A percentile compares a stretch with the other conserved stretches of the same genome.
These are phyloP conservation scores for Crematogaster levior DNA, from an alignment of 2,888 invertebrate species.

Conservation along the genomic window DNA sequence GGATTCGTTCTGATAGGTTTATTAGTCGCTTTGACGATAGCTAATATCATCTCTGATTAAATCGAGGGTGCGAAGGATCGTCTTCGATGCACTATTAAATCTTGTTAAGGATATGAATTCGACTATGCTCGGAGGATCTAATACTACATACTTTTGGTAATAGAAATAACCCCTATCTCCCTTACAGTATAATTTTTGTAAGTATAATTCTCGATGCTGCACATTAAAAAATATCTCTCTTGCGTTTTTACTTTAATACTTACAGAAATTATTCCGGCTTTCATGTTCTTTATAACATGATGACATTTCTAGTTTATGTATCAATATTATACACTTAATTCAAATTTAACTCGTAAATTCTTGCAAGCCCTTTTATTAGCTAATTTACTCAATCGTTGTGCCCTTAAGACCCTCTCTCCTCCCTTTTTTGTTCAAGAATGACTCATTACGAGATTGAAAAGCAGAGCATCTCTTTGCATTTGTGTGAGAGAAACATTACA, in stretches of 20 bases:
- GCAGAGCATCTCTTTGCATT: not conserved
- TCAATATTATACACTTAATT: not conserved
- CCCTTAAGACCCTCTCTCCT: not conserved
- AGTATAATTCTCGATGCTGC: not conserved
- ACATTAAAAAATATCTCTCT: not conserved
- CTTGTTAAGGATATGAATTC: not conserved
- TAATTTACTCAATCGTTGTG: conserved; percentile 7
- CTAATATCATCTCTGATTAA: conserved; percentile 1
- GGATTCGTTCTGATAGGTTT: conserved; percentile 22
- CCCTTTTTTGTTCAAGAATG: not conserved
- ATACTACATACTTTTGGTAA: not conserved
- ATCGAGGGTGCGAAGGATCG: not conserved
- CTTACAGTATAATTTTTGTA: not conserved
- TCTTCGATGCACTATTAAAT: not conserved
- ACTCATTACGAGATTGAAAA: conserved; percentile 23
- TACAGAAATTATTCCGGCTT: not conserved
- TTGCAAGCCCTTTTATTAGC: not conserved
- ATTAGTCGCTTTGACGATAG: conserved; percentile 12
- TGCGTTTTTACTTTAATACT: not conserved
- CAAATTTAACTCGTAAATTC: not conserved
- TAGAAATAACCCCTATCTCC: not conserved
- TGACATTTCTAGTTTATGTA: not conserved
- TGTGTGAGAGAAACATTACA: not conserved
- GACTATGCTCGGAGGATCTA: not conserved
- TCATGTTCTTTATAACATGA: not conserved